Percentiles rank a stretch among this genome's conserved stretches.
phyloP scores from a whole-genome alignment of 2,888 invertebrate species.

The Cerastoderma edule region DNA sequence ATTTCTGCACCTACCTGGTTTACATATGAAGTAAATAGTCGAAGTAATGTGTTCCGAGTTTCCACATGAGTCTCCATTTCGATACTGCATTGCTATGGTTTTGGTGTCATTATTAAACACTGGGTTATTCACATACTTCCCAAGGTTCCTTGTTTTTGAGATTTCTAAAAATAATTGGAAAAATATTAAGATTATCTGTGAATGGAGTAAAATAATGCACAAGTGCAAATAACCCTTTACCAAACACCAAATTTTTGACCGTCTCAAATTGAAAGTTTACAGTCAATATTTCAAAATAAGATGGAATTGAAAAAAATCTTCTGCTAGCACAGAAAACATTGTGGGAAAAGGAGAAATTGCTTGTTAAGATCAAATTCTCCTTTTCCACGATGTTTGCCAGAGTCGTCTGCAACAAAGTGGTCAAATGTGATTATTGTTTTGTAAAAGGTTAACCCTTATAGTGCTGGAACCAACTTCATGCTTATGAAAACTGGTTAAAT shows the following conservation, averaged over 20 bases:
- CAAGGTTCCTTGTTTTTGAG: slow-evolving; percentile 61
- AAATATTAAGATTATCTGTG: neutral
- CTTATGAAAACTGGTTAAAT: too few relatives aligned
- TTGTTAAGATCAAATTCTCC: slow-evolving; percentile 1
- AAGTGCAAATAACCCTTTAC: slow-evolving; percentile 11
- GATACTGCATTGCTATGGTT: slow-evolving; percentile 70
- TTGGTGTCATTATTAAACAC: slow-evolving; percentile 57
- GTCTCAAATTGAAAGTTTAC: neutral
- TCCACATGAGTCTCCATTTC: slow-evolving; percentile 68
- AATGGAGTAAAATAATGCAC: neutral
- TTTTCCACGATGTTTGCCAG: slow-evolving; percentile 9
- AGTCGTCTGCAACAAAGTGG: slow-evolving; percentile 2
- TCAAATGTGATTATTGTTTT: too few relatives aligned
- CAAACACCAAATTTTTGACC: neutral
- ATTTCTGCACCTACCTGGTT: slow-evolving; percentile 76
- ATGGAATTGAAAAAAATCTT: too few relatives aligned
- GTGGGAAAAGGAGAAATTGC: slow-evolving; percentile 8
- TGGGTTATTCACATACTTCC: slow-evolving; percentile 65
- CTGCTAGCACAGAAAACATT: neutral
- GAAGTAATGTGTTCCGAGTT: slow-evolving; percentile 55
- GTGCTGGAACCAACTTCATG: too few relatives aligned
- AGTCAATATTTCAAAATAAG: too few relatives aligned
- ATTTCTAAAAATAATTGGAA: neutral
- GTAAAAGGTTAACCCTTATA: too few relatives aligned
- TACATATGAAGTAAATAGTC: slow-evolving; percentile 76